Evolutionary conservation across 2,113 vertebrate genomes (phyloP).

Genomic region (Oophaga pumilio): DNA sequence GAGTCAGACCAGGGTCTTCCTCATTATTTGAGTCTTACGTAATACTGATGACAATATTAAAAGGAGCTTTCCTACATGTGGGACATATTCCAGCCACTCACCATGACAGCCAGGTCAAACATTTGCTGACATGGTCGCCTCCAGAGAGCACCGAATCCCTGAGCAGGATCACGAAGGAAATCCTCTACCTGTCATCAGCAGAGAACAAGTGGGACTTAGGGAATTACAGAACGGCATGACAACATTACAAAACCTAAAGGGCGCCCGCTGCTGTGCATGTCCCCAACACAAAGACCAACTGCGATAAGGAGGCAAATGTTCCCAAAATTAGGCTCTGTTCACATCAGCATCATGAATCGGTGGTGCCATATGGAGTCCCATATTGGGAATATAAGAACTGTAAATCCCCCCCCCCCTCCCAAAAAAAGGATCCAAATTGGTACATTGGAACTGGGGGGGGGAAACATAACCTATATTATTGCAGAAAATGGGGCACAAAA

Average conservation of each 20-base stretch:
- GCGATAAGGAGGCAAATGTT: background rate
- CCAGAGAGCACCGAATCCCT: background rate
- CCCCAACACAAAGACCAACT: background rate
- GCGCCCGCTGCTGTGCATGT: background rate
- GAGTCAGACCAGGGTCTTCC: no score
- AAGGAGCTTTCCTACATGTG: background rate
- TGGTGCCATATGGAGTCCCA: no score
- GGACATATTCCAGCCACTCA: background rate
- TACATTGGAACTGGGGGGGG: no score
- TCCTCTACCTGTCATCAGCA: background rate
- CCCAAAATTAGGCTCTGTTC: background rate
- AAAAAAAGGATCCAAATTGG: no score
- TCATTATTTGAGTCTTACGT: background rate
- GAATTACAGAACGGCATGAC: background rate
- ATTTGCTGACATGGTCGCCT: background rate
- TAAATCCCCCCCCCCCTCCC: no score
- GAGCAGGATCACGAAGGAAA: conserved; percentile 2
- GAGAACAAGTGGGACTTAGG: conserved; percentile 1
- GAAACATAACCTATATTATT: no score
- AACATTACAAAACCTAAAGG: background rate
- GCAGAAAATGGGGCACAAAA: no score
- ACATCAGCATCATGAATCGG: background rate
- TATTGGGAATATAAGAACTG: no score
- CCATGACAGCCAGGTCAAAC: conserved; percentile 15
- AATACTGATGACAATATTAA: background rate